Evolutionary conservation across 2,888 invertebrate genomes (phyloP).

Genomic region (Ophion ventricosus): DNA sequence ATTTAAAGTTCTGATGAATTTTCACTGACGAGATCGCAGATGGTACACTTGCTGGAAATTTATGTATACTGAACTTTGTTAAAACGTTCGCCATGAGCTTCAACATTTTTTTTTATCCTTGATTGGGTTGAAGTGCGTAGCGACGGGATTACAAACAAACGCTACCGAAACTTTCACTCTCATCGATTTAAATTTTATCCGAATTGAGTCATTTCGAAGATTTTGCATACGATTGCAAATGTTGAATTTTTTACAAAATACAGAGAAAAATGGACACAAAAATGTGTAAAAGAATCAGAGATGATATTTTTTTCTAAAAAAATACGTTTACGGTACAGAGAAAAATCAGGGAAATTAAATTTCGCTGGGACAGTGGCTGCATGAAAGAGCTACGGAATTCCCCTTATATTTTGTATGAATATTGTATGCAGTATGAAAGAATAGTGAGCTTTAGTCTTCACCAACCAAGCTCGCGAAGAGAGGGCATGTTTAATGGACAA

Average conservation of each 20-base stretch:
- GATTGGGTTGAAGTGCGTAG: neutral
- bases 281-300: no score
- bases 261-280: neutral
- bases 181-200: neutral
- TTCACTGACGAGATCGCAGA: neutral
- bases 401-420: neutral
- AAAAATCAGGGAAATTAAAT: neutral
- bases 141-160: neutral
- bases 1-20: neutral
- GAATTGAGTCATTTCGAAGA: neutral
- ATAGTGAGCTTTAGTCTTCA: slow-evolving; percentile 51
- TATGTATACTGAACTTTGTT: neutral
- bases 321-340: no score
- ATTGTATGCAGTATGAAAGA: slow-evolving; percentile 29
- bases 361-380: neutral
- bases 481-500: neutral
- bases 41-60: neutral
- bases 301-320: no score
- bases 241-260: neutral
- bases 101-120: neutral
- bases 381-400: neutral
- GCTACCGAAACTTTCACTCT: neutral
- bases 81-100: neutral
- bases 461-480: slow-evolving; percentile 18
- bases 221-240: neutral